A percentile compares a stretch with the other conserved stretches of the same genome.
Conservation (phyloP, 2,113 vertebrate species). For the Mobula birostris region DNA sequence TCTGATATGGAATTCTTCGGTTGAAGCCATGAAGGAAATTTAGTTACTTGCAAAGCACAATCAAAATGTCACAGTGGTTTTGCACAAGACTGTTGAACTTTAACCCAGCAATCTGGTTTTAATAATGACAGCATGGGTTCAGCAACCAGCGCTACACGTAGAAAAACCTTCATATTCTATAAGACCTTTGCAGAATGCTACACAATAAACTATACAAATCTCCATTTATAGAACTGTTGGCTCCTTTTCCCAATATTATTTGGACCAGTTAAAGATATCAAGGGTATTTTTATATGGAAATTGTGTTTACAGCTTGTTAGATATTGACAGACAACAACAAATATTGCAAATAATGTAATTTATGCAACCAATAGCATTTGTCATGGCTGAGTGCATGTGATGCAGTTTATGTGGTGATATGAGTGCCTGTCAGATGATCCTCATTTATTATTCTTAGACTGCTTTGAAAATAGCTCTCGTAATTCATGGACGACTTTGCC, state of each 20-base stretch:
- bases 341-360: neutral
- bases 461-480: neutral
- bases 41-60: constrained; percentile 7
- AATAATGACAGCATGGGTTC: constrained; percentile 1
- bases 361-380: neutral
- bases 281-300: neutral
- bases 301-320: neutral
- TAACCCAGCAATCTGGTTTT: constrained; percentile 7
- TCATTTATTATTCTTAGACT: neutral
- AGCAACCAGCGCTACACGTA: neutral
- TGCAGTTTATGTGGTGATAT: neutral
- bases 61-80: constrained; percentile 1
- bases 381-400: constrained; percentile 1
- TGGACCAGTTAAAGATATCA: neutral
- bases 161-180: neutral
- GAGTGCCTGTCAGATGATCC: neutral
- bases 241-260: neutral
- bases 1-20: neutral
- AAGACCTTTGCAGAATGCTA: neutral
- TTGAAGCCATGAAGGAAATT: neutral
- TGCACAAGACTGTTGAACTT: neutral
- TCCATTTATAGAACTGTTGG: neutral
- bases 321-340: neutral
- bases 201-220: neutral
- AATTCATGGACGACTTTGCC: neutral